Evolutionary conservation across 2,113 vertebrate genomes (phyloP).

Genomic region (Pycnonotus jocosus): DNA sequence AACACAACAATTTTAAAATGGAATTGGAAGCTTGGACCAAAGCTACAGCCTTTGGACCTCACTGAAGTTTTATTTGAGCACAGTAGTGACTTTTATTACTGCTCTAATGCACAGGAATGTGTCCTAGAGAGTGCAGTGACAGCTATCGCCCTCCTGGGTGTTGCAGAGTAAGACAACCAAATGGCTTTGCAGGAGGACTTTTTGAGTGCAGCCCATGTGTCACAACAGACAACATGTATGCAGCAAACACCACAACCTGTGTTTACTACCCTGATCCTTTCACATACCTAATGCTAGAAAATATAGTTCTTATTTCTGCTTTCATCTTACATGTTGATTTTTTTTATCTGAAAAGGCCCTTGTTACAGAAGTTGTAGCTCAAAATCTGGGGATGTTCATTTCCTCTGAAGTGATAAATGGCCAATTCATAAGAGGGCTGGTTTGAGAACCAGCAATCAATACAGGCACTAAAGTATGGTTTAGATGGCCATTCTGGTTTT

Average conservation of each 20-base stretch:
- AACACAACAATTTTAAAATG: neutral
- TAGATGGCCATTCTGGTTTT: slow-evolving; percentile 21
- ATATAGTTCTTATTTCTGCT: neutral
- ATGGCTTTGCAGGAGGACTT: neutral
- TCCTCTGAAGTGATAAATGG: slow-evolving; percentile 60
- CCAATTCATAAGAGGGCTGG: slow-evolving; percentile 23
- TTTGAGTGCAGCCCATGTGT: neutral
- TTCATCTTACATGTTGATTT: neutral
- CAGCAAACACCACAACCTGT: neutral
- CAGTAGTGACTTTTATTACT: neutral
- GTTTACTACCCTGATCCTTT: neutral
- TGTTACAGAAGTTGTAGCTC: neutral
- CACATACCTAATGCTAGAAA: neutral
- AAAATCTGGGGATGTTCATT: neutral
- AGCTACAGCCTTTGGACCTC: neutral
- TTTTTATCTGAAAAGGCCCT: slow-evolving; percentile 33
- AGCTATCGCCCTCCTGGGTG: neutral
- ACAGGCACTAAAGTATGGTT: slow-evolving; percentile 31
- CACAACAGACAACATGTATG: neutral
- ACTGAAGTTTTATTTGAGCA: neutral
- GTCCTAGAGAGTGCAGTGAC: neutral
- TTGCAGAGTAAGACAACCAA: neutral
- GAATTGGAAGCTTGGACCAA: neutral
- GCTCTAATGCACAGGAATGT: neutral
- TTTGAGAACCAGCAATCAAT: slow-evolving; percentile 64